Conservation (phyloP, 2,888 invertebrate genomes). For the Agrenia bidenticulata region DNA sequence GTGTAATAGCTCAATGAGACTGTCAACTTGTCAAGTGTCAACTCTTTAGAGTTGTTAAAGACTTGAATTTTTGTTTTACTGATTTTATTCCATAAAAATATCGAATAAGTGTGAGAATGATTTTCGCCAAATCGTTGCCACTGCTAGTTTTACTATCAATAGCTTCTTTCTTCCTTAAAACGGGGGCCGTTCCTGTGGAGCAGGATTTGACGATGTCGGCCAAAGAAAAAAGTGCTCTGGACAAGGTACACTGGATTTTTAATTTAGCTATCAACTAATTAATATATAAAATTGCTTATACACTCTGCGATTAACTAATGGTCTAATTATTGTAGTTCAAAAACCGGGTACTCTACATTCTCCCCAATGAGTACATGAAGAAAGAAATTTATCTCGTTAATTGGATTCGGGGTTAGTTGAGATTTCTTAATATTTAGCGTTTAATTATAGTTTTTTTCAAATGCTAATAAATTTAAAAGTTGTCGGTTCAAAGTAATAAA, state of each 20-base stretch:
- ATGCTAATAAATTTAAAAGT: background rate
- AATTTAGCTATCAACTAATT: background rate
- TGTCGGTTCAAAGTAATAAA: no score
- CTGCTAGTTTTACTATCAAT: no score
- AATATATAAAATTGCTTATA: no score
- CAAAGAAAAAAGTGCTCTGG: constrained; percentile 1
- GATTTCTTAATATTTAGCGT: background rate
- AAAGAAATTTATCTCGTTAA: constrained; percentile 3
- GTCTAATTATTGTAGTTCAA: constrained; percentile 10
- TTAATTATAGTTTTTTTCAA: background rate
- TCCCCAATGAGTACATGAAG: constrained; percentile 17
- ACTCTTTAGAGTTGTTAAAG: no score
- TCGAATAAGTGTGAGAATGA: no score
- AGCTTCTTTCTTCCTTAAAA: no score
- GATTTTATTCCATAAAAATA: no score
- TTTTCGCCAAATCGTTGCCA: no score
- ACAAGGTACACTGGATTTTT: constrained; percentile 10
- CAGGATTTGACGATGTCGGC: constrained; percentile 6
- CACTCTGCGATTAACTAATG: background rate
- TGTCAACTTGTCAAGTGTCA: no score
- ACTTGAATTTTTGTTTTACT: no score
- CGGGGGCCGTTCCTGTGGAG: background rate
- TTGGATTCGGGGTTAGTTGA: constrained; percentile 9
- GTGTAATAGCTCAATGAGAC: no score
- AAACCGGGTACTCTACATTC: background rate